Evolutionary conservation across 2,113 vertebrate genomes (phyloP).

Genomic region (Rafetus swinhoei): DNA sequence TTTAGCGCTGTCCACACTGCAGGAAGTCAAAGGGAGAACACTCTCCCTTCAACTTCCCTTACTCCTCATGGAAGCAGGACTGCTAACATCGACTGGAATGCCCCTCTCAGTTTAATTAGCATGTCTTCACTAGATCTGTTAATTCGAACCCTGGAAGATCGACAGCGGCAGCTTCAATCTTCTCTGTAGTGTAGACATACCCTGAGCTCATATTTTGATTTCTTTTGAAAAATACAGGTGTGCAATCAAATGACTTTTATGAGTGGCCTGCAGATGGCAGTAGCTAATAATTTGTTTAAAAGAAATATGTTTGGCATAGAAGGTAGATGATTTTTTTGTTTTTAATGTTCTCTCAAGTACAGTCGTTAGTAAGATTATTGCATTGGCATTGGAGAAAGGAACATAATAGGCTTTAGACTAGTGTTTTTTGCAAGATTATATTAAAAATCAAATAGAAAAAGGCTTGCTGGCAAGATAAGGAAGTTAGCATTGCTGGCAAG

Average conservation of each 20-base stretch:
- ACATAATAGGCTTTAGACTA: neutral
- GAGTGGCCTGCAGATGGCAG: slow-evolving; percentile 53
- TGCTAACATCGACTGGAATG: no score
- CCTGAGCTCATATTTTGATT: accelerated
- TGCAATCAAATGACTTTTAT: neutral
- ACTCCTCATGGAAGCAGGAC: no score
- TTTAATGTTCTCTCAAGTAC: neutral
- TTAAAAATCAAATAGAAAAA: neutral
- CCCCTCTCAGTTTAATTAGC: no score
- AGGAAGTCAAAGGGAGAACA: no score
- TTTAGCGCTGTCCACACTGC: no score
- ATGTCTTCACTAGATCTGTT: no score
- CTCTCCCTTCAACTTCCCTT: no score
- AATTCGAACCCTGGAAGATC: no score
- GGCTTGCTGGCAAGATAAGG: neutral
- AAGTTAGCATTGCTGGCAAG: neutral
- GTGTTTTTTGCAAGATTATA: neutral
- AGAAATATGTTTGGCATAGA: accelerated
- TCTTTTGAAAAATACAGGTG: accelerated
- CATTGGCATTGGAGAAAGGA: neutral
- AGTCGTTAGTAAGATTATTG: accelerated
- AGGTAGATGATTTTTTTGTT: neutral
- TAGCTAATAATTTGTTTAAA: accelerated
- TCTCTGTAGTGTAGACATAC: no score
- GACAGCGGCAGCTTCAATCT: no score